These are phyloP conservation scores for Eristalis arbustorum DNA, from an alignment of 2,888 invertebrate genomes.

Conservation along the genomic window DNA sequence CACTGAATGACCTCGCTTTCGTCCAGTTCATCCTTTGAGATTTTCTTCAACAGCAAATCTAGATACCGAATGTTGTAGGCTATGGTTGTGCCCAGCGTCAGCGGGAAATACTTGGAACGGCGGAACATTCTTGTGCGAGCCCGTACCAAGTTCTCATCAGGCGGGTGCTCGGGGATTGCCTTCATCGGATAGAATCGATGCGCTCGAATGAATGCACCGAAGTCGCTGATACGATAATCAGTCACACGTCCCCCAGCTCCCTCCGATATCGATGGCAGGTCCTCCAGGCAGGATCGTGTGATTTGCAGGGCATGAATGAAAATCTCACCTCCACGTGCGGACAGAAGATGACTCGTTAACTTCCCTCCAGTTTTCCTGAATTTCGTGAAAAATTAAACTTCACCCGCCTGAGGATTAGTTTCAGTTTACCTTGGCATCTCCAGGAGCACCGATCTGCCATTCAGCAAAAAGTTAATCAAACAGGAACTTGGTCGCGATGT, in stretches of 20 bases:
- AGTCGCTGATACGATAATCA: conserved; percentile 92
- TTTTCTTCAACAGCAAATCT: conserved; percentile 89
- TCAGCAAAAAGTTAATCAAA: conserved; percentile 97
- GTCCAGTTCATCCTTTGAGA: conserved; percentile 90
- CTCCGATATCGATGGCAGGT: conserved; percentile 96
- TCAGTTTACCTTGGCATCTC: conserved; percentile 88
- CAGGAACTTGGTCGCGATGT: conserved; percentile 98
- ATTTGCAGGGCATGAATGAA: conserved; percentile 96
- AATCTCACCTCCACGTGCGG: conserved; percentile 97
- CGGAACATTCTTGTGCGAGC: conserved; percentile 87
- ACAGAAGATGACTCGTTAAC: conserved; percentile 94
- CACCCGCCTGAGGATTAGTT: background rate
- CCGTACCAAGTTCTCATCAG: conserved; percentile 81
- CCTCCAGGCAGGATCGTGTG: conserved; percentile 92
- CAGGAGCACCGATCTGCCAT: conserved; percentile 94
- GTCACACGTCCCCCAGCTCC: conserved; percentile 96
- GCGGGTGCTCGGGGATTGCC: conserved; percentile 76
- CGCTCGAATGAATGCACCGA: conserved; percentile 92
- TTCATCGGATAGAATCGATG: conserved; percentile 89
- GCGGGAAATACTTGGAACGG: conserved; percentile 92
- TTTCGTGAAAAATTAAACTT: background rate
- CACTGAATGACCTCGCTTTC: conserved; percentile 94
- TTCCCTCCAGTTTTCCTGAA: conserved; percentile 88
- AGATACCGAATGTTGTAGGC: conserved; percentile 92
- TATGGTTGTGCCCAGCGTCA: conserved; percentile 93